A percentile compares a stretch with the other conserved stretches of the same genome.
phyloP scores from a whole-genome alignment of 2,113 vertebrate species.

The Hydropotes inermis region DNA sequence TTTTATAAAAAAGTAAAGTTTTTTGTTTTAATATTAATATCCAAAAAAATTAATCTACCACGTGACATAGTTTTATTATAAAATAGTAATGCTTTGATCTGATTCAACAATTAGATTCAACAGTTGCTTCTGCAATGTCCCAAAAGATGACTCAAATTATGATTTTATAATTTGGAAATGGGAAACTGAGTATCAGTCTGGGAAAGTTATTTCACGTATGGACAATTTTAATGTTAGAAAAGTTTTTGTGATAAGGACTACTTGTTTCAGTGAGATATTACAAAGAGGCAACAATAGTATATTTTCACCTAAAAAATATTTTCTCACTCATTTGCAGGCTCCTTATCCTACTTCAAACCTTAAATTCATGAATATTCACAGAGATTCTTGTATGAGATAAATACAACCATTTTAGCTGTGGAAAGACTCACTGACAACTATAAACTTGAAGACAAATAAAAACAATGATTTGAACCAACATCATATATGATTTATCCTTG shows the following conservation, averaged over 20 bases:
- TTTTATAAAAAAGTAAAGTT: background rate
- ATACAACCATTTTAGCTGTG: background rate
- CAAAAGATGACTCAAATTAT: constrained; percentile 12
- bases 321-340: background rate
- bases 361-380: background rate
- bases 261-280: background rate
- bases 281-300: background rate
- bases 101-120: background rate
- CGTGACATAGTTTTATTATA: background rate
- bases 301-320: constrained; percentile 13
- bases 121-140: background rate
- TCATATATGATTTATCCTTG: background rate
- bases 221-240: background rate
- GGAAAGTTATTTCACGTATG: background rate
- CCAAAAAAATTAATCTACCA: background rate
- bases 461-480: background rate
- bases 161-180: background rate
- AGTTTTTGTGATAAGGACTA: background rate
- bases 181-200: background rate
- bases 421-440: background rate
- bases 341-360: background rate
- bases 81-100: background rate
- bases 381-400: background rate
- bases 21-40: background rate
- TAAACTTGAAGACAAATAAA: background rate